These are phyloP conservation scores for Sphenodon punctatus DNA, from an alignment of 2,797 vertebrate genomes.

Conservation along the genomic window DNA sequence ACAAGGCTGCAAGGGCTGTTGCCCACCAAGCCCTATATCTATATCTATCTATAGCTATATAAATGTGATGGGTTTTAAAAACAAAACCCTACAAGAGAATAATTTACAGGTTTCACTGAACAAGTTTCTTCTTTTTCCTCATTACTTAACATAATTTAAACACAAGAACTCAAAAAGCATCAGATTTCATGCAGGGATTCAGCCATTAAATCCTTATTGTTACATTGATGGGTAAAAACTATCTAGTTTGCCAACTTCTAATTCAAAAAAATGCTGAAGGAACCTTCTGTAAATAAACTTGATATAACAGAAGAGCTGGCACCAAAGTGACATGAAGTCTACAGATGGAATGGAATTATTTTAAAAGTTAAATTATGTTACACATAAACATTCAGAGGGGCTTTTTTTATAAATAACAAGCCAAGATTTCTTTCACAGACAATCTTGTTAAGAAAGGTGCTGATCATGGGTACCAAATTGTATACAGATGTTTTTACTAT, in stretches of 20 bases:
- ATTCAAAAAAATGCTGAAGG: constrained; percentile 51
- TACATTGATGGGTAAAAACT: constrained; percentile 28
- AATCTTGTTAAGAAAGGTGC: background rate
- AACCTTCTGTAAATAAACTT: constrained; percentile 50
- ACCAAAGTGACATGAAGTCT: constrained; percentile 10
- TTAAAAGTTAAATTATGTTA: constrained; percentile 47
- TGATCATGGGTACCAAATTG: constrained; percentile 10
- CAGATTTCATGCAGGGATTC: constrained; percentile 35
- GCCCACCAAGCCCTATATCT: no score
- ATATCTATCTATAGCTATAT: no score
- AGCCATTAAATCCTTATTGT: constrained; percentile 42
- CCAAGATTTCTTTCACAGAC: constrained; percentile 23
- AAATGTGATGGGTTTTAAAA: background rate
- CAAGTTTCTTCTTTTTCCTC: no score
- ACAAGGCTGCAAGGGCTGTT: no score
- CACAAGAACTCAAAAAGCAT: constrained; percentile 41
- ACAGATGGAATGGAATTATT: constrained; percentile 46
- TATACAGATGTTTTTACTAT: background rate
- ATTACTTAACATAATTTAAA: constrained; percentile 51
- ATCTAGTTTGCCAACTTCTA: constrained; percentile 48
- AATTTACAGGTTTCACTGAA: no score
- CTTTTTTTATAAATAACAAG: constrained; percentile 10
- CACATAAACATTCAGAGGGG: constrained; percentile 19
- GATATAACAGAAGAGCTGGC: constrained; percentile 42
- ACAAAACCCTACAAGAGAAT: no score